Evolutionary conservation across 2,797 vertebrate species (phyloP), one percentile per base, ranked within the genome.

Genomic region (Danio jaintianensis): DNA sequence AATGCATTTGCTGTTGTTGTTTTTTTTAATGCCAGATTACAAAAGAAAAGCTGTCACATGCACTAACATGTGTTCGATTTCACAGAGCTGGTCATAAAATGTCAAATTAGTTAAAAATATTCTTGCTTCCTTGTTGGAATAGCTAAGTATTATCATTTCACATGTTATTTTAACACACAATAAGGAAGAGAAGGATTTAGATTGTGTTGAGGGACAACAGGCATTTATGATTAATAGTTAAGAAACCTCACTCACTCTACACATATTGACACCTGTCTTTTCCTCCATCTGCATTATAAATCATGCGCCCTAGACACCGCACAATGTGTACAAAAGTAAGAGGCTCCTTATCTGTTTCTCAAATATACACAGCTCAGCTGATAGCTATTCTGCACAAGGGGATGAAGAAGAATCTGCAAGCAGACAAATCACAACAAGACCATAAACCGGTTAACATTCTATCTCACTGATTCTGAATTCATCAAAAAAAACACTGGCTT

Each of bases 331-430:
- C 58, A 64, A 55, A 42, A 6, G 12, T 43, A 50, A 68, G 64
- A 59, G 56, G 53, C 2, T 55, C 59, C 59, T 79, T 79, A 79
- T 72, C 68, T 40, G 59, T 55, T 79, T 52, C 36, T 48, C 9
- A 61, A 78, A 70, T n/a, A 16, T 3, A 52, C 56, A 71, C 22
- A 43, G 16, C 20, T 43, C 55, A 22, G 77, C 5, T 18, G 6
- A 16, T 20, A 61, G 13, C n/a, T 10, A 45, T 55, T 45, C 15
- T 66, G 64, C 36, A 43, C 9, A 61, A 50, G 36, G 16, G 9
- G 55, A 61, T 40, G 11, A 13, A 48, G 11, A 13, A 48, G 50
- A 29, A 76, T 66, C 6, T 67, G 36, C 38, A 11, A 2, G 15
- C 20, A 66, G 10, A n/a, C 10, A 55, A 76, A 76, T 66, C 50